These are phyloP conservation scores for Phyllostomus discolor DNA, from an alignment of 2,113 vertebrate genomes.

Conservation along the genomic window DNA sequence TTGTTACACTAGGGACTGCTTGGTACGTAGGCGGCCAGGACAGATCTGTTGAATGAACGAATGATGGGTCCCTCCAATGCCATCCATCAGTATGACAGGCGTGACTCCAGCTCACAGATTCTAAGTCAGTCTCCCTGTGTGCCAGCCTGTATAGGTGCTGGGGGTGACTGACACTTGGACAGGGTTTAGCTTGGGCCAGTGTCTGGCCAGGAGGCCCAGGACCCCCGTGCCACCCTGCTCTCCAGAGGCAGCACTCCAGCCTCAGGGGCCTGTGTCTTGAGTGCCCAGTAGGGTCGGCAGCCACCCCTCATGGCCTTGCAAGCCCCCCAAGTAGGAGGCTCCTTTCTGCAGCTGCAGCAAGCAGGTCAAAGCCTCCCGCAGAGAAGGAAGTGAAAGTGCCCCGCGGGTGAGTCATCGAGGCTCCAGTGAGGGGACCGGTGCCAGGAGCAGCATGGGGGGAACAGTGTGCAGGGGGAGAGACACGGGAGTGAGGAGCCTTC, in stretches of 20 bases:
- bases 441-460: accelerated
- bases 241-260: no score
- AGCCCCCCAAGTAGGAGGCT: background rate
- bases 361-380: background rate
- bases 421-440: background rate
- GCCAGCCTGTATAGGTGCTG: background rate
- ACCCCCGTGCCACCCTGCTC: background rate
- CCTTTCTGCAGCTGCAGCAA: background rate
- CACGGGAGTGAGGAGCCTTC: accelerated
- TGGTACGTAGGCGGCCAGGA: background rate
- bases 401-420: background rate
- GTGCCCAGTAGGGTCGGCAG: background rate
- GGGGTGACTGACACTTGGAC: background rate
- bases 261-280: background rate
- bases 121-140: background rate
- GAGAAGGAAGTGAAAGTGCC: conserved; percentile 44
- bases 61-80: background rate
- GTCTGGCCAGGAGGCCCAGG: background rate
- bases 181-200: background rate
- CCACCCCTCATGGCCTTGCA: background rate
- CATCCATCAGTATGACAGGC: background rate
- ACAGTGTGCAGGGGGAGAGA: background rate
- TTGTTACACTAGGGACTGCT: background rate
- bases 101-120: background rate
- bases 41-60: background rate